Evolutionary conservation across 23 tunicate genomes (phyloP).

Genomic region (Ciona savignyi): DNA sequence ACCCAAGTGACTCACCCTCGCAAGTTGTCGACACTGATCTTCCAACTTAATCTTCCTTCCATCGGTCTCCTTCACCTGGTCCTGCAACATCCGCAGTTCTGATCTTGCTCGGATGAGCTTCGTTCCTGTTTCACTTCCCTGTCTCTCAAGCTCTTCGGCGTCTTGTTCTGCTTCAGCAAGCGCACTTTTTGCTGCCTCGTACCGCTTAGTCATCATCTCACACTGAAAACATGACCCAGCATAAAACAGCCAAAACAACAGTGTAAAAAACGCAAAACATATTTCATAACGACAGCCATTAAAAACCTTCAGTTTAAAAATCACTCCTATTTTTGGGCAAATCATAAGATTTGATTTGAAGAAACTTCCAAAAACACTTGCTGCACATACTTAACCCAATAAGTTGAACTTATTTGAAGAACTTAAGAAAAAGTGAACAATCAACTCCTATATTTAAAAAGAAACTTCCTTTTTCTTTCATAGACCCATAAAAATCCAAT

Average conservation of each 20-base stretch:
- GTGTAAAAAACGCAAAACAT: slow-evolving; percentile 4
- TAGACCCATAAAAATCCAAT: no score
- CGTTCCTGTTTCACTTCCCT: slow-evolving; percentile 65
- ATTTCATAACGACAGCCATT: no score
- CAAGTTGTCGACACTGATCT: slow-evolving; percentile 84
- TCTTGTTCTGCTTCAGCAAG: slow-evolving; percentile 86
- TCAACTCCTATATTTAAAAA: no score
- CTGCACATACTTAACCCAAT: neutral
- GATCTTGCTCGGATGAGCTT: slow-evolving; percentile 76
- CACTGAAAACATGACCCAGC: no score
- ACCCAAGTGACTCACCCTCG: slow-evolving; percentile 40
- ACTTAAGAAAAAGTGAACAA: no score
- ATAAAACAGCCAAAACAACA: no score
- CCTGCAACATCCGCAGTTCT: slow-evolving; percentile 75
- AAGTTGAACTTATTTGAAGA: no score
- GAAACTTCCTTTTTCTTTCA: no score
- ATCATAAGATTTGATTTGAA: no score
- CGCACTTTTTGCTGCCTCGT: slow-evolving; percentile 33
- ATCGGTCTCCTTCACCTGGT: slow-evolving; percentile 50
- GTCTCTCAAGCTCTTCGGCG: slow-evolving; percentile 74
- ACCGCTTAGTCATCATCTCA: slow-evolving; percentile 31
- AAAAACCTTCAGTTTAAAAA: no score
- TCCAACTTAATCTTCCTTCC: slow-evolving; percentile 65
- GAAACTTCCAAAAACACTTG: neutral
- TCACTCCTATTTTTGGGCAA: no score